Percentiles rank a stretch among this genome's conserved stretches.
phyloP scores from a whole-genome alignment of 2,797 vertebrate species.

The Tinamus major region DNA sequence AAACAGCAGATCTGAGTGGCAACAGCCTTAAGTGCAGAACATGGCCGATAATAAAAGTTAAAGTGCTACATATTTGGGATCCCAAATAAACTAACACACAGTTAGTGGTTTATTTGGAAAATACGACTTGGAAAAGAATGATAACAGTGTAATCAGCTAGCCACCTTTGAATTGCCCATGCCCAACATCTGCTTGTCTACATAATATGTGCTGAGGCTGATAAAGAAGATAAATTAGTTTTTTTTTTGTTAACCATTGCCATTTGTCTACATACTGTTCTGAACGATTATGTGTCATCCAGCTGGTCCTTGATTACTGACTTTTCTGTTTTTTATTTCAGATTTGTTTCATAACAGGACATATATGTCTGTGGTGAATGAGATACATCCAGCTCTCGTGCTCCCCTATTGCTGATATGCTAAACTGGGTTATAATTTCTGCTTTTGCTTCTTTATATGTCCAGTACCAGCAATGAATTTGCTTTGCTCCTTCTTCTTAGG shows the following conservation, averaged over 20 bases:
- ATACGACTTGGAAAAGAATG: background rate
- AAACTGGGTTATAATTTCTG: background rate
- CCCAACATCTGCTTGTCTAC: background rate
- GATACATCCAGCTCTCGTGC: background rate
- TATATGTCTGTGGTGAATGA: background rate
- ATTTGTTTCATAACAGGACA: background rate
- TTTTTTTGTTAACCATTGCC: background rate
- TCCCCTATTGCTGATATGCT: background rate
- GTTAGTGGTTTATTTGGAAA: background rate
- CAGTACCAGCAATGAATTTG: background rate
- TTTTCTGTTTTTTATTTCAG: background rate
- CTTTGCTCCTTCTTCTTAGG: background rate
- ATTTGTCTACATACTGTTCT: background rate
- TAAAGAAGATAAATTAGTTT: background rate
- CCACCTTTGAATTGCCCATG: background rate
- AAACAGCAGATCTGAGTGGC: background rate
- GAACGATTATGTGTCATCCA: background rate
- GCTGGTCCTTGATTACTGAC: background rate
- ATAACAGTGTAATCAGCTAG: background rate
- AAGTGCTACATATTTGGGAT: background rate
- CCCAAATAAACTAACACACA: background rate
- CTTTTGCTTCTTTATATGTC: background rate
- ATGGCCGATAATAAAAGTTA: background rate
- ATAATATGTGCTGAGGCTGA: background rate
- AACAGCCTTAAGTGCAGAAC: background rate